Evolutionary conservation across 2,113 vertebrate genomes (phyloP).

Genomic region (Oncorhynchus masou): DNA sequence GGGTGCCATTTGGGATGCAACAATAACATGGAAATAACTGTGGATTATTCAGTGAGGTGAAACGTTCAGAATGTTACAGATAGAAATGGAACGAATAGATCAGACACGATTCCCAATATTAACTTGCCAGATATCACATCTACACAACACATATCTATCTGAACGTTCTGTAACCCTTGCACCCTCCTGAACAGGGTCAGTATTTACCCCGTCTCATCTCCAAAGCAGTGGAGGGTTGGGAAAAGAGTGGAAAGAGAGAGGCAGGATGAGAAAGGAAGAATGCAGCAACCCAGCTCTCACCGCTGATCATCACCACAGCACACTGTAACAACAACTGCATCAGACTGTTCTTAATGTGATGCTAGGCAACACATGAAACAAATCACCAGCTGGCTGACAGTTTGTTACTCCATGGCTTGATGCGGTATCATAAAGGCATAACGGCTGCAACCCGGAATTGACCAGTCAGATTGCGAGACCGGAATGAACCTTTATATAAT

Average conservation of each 20-base stretch:
- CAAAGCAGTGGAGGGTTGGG: neutral
- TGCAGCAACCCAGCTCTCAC: neutral
- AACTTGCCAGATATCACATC: no score
- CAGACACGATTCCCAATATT: no score
- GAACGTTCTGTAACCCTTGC: neutral
- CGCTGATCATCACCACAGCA: neutral
- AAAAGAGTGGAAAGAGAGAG: neutral
- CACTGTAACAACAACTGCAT: neutral
- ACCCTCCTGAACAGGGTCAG: neutral
- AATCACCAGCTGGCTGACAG: neutral
- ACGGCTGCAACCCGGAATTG: no score
- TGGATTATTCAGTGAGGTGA: neutral
- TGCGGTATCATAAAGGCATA: no score
- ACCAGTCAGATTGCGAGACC: no score
- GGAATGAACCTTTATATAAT: no score
- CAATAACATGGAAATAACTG: neutral
- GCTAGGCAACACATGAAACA: neutral
- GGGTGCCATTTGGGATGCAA: no score
- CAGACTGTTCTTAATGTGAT: neutral
- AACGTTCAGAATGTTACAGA: no score
- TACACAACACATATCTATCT: no score
- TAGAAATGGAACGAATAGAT: no score
- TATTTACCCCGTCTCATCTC: slow-evolving; percentile 1
- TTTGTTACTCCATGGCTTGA: neutral
- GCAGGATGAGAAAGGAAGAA: neutral